Conservation (phyloP, 1,140 invertebrate species). For the Notospermus geniculatus region DNA sequence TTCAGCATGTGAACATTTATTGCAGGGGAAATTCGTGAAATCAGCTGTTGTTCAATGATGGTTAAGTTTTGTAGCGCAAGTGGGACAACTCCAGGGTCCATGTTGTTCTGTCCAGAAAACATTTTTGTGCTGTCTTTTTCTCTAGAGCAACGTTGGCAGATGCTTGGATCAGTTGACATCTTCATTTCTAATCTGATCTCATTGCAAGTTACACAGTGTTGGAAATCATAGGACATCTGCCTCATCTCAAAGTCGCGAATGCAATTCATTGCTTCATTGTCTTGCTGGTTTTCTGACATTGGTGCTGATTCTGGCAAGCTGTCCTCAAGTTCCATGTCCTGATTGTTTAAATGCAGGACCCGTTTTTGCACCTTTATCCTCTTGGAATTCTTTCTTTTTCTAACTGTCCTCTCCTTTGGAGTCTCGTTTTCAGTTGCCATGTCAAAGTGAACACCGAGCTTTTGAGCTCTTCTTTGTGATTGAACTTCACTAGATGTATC, state of each 20-base stretch:
- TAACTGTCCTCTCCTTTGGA: no score
- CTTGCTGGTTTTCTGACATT: no score
- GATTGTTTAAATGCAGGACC: no score
- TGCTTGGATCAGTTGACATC: not conserved
- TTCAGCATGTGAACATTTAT: not conserved
- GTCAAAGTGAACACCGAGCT: no score
- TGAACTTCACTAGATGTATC: no score
- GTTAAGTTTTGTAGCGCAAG: not conserved
- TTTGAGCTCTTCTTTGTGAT: no score
- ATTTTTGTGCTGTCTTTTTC: constrained; percentile 4
- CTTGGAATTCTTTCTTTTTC: no score
- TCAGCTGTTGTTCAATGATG: constrained; percentile 6
- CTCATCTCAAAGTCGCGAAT: constrained; percentile 4
- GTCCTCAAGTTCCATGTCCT: no score
- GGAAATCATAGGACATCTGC: not conserved
- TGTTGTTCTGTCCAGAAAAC: not conserved
- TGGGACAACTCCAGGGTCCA: constrained; percentile 5
- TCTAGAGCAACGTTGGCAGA: constrained; percentile 1
- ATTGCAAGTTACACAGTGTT: not conserved
- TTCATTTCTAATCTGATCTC: not conserved
- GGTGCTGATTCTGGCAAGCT: no score
- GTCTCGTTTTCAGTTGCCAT: no score
- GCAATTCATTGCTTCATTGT: no score
- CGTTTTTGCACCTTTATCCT: no score
- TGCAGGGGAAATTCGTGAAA: not conserved